Percentiles rank a stretch among this genome's conserved stretches.
Evolutionary conservation across 2,888 invertebrate genomes (phyloP).

Genomic region (Dynastes hyllus): DNA sequence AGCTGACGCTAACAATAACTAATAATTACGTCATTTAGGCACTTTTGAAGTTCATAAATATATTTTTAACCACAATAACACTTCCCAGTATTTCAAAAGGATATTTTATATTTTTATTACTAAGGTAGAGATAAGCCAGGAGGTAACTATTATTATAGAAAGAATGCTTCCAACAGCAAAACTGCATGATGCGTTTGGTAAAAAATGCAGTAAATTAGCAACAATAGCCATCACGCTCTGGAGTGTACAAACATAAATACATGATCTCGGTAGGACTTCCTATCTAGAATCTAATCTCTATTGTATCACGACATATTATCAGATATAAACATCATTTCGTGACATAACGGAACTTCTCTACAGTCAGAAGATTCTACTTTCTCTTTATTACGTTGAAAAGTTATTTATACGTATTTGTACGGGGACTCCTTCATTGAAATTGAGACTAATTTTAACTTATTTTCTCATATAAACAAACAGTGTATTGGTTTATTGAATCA

Average conservation of each 20-base stretch:
- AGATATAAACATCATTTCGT: slow-evolving; percentile 63
- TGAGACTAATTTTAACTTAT: too few relatives aligned
- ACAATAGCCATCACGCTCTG: slow-evolving; percentile 51
- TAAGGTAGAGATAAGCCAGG: too few relatives aligned
- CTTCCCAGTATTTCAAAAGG: too few relatives aligned
- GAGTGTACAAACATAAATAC: slow-evolving; percentile 47
- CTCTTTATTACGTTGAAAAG: slow-evolving; percentile 23
- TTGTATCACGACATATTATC: slow-evolving; percentile 62
- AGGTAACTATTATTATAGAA: background rate
- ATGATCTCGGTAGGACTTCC: slow-evolving; percentile 55
- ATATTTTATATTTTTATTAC: too few relatives aligned
- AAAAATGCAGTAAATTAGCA: slow-evolving; percentile 28
- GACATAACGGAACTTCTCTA: slow-evolving; percentile 62
- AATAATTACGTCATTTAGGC: background rate
- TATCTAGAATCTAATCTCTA: slow-evolving; percentile 61
- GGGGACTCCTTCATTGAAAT: too few relatives aligned
- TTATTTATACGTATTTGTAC: background rate
- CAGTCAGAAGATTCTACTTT: slow-evolving; percentile 33
- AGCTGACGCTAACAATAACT: background rate
- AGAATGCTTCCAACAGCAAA: slow-evolving; percentile 6
- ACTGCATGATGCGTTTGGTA: background rate
- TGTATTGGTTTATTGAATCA: too few relatives aligned
- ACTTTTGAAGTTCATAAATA: too few relatives aligned
- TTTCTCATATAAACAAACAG: too few relatives aligned
- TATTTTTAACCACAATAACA: too few relatives aligned